phyloP scores from a whole-genome alignment of 1,140 invertebrate genomes.

The Brachionus angularis region DNA sequence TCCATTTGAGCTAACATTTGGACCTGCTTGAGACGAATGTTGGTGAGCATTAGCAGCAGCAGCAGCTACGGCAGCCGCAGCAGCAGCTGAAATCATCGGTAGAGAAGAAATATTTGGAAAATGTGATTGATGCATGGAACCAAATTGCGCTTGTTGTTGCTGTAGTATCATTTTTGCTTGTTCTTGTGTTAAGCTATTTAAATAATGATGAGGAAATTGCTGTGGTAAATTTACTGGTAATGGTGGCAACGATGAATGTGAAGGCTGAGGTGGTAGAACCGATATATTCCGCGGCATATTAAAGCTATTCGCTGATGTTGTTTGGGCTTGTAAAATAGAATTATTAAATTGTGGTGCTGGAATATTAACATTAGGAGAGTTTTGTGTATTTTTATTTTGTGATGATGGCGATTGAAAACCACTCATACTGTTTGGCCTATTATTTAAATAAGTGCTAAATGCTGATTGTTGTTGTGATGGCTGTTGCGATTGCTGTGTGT shows the following conservation, averaged over 20 bases:
- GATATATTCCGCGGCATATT: background rate
- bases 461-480: constrained; percentile 21
- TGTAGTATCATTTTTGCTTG: constrained; percentile 19
- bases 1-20: background rate
- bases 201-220: background rate
- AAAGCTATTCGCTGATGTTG: no score
- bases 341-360: no score
- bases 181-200: constrained; percentile 7
- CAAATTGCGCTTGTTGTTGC: constrained; percentile 5
- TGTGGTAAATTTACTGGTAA: background rate
- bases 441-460: constrained; percentile 6
- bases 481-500: background rate
- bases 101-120: background rate
- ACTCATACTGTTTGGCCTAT: background rate
- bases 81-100: no score
- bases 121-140: constrained; percentile 8
- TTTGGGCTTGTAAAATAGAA: no score
- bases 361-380: no score
- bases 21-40: no score
- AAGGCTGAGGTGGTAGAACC: background rate
- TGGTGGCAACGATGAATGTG: background rate
- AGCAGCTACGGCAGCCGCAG: background rate
- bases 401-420: constrained; percentile 18
- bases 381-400: background rate
- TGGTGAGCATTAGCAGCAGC: background rate